Base-by-base conservation (phyloP, 1,140 invertebrate genomes). In the Ostrea denselamellosa region DNA sequence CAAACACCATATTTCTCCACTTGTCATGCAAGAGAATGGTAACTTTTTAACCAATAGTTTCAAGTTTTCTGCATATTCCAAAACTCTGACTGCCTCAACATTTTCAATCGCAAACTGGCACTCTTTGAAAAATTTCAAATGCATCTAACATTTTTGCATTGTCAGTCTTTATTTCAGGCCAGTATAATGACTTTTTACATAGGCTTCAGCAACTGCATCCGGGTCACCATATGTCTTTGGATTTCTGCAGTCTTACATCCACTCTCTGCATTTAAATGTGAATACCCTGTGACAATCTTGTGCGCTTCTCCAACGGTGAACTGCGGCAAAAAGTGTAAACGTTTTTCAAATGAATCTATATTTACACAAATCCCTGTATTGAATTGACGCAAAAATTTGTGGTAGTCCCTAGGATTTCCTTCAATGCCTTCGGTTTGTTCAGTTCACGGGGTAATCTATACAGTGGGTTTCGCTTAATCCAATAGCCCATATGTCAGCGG, bases 121-220 rank as follows among this genome's bases (percentile, higher is more conserved):
- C 56, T 91, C 89, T 9, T 10, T 52, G 52, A 56, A 90, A 89
- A 14, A 90, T 86, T 14, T 53, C 44, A 77, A 85, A 91, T 2
- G 56, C 71, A 54, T 91, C 89, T 5, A 91, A 83, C 2, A 62
- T 86, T 14, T 89, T 86, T 17, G 88, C 8, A 56, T 87, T 51
- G 51, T 84, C 81, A 44, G 22, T 44, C 53, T 90, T 90, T 9
- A 90, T 85, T 17, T 54, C 9, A 28, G 87, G 83, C 89, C 88
- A 90, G 51, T 87, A 68, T 14, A 89, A 68, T 12, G 87, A 85
- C n/a, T n/a, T 85, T 88, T 87, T 9, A 90, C 85, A 56, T 89
- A 89, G 12, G 87, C 56, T 51, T 88, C 19, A 0, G 87, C 89
- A 17, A 87, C 54, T 4, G 87, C 22, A 10, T 88, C 86, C 22